Conservation (phyloP, 2,888 invertebrate species). For the Glaucopsyche alexis region DNA sequence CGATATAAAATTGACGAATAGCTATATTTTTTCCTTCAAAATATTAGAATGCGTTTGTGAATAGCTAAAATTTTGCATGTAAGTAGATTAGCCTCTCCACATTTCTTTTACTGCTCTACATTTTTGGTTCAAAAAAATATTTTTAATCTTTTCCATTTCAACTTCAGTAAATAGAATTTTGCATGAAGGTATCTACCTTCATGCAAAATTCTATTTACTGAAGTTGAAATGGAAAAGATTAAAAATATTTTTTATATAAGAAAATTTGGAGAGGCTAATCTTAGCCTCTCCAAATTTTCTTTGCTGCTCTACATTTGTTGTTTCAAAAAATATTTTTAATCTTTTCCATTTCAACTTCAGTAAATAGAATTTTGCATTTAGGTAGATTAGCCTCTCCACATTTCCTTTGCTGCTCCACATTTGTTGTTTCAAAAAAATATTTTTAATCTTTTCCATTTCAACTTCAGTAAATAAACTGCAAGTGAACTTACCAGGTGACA, state of each 20-base stretch:
- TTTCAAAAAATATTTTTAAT: not conserved
- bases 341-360: conserved; percentile 6
- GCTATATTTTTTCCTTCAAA: too few species aligned
- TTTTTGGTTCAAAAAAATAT: not conserved
- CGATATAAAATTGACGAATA: too few species aligned
- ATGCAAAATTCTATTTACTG: conserved; percentile 30
- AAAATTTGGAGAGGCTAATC: too few species aligned
- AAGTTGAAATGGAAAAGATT: not conserved
- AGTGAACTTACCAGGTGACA: conserved; percentile 54
- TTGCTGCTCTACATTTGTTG: not conserved
- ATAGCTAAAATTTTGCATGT: too few species aligned
- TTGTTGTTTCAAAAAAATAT: not conserved
- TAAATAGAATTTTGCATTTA: conserved; percentile 27
- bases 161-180: conserved; percentile 29
- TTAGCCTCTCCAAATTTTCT: too few species aligned
- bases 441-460: not conserved
- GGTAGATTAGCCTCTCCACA: too few species aligned
- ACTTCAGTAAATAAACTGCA: conserved; percentile 31
- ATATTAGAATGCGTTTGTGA: too few species aligned
- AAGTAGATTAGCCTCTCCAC: too few species aligned
- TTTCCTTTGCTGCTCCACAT: not conserved
- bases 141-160: not conserved
- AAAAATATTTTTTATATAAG: not conserved
- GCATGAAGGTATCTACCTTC: too few species aligned
- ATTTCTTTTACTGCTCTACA: not conserved